Evolutionary conservation across 1,140 invertebrate species (phyloP), one percentile per base, ranked within the genome.

Genomic region (Dendrolimus kikuchii): DNA sequence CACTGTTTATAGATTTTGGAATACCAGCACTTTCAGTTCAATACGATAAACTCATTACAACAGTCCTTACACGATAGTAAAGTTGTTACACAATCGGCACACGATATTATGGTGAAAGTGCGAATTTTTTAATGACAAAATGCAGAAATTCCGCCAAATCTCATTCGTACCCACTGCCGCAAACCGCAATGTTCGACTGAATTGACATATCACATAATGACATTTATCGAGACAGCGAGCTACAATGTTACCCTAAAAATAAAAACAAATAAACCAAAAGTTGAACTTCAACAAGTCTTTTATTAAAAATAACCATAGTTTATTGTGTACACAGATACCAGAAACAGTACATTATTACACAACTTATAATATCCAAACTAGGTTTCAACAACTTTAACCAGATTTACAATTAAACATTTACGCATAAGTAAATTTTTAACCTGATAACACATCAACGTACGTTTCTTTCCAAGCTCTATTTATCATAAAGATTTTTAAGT

Each of bases 131-230:
- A 56, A 40, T 63, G 56, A 67, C 23, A 23, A 56, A 60, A 62
- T 60, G 59, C 59, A 54, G 48, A 64, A 59, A 66, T 51, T 50
- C 7, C 51, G 59, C 49, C 5, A 23, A 39, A 55, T 3, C 23
- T 23, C 40, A 23, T 45, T 36, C 50, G 40, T 40, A 66, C 67
- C 56, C 54, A 58, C 69, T 70, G 57, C 65, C 60, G 62, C 73
- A 74, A 71, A 71, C 74, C 66, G 73, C 76, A 79, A 76, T 69
- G 67, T 55, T 68, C 55, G 69, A 76, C 74, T 76, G 67, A 57
- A 64, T 59, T 66, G 55, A 59, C 51, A 43, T 64, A 47, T 50
- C 37, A 49, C 40, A 44, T 36, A 40, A 52, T 52, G 51, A 56
- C 38, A 44, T 45, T 5, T 9, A 7, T 6, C 40, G 39, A 50